Percentiles rank a stretch among this genome's conserved stretches.
Evolutionary conservation across 2,888 invertebrate species (phyloP).

Genomic region (Nipponacmea schrenckii): DNA sequence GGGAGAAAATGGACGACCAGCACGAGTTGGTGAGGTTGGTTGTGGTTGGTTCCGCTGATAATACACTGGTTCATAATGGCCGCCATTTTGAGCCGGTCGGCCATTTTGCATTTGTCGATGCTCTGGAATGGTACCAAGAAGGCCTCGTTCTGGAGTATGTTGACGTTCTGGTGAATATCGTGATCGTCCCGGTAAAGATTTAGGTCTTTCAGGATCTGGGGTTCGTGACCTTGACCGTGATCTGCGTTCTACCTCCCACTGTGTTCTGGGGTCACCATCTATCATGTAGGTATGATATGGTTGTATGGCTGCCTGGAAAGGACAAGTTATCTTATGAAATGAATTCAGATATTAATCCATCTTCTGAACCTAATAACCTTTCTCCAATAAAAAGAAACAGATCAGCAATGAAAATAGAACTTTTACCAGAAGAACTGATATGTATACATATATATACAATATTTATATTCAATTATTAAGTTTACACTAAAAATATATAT

Average conservation of each 20-base stretch:
- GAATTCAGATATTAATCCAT: no score
- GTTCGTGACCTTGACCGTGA: slow-evolving; percentile 52
- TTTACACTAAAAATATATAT: no score
- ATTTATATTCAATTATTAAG: no score
- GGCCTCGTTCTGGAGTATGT: slow-evolving; percentile 46
- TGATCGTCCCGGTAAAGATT: slow-evolving; percentile 35
- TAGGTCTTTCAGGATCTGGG: slow-evolving; percentile 45
- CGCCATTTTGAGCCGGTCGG: slow-evolving; percentile 16
- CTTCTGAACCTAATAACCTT: no score
- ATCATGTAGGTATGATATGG: neutral
- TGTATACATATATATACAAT: no score
- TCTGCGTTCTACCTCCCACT: slow-evolving; percentile 31
- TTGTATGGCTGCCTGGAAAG: neutral
- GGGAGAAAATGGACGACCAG: slow-evolving; percentile 8
- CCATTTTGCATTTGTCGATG: slow-evolving; percentile 48
- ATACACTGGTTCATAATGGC: slow-evolving; percentile 25
- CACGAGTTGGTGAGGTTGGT: slow-evolving; percentile 9
- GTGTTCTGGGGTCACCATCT: slow-evolving; percentile 23
- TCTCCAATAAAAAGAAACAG: no score
- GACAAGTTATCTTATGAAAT: no score
- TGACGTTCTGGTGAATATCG: slow-evolving; percentile 45
- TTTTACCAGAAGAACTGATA: no score
- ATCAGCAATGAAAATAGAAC: no score
- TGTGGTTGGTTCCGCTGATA: slow-evolving; percentile 1
- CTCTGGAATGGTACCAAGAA: slow-evolving; percentile 56